These are phyloP conservation scores for Gasteruption jaculator DNA, from an alignment of 2,888 invertebrate species.

Conservation along the genomic window DNA sequence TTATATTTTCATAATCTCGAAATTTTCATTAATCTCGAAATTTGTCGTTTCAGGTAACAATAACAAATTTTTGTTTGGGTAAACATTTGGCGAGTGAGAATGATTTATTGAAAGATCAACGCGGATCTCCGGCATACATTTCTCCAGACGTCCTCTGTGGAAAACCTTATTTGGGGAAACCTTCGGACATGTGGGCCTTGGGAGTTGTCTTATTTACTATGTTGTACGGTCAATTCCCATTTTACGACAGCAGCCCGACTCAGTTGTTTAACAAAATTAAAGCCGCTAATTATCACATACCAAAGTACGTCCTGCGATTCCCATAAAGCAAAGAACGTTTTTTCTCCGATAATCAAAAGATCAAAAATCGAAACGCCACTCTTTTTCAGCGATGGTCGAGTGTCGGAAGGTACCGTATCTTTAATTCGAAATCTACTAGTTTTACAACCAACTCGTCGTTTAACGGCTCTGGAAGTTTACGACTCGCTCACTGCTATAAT, in stretches of 20 bases:
- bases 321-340: too few species aligned
- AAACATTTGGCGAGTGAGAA: conserved; percentile 70
- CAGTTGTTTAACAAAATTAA: conserved; percentile 74
- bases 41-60: conserved; percentile 52
- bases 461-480: conserved; percentile 65
- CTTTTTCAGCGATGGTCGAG: conserved; percentile 54
- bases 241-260: conserved; percentile 70
- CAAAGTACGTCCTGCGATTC: too few species aligned
- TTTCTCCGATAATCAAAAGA: too few species aligned
- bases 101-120: conserved; percentile 68
- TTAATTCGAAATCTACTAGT: conserved; percentile 65
- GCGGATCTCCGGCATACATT: conserved; percentile 77
- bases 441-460: conserved; percentile 64
- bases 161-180: conserved; percentile 73
- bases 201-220: conserved; percentile 76
- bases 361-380: too few species aligned
- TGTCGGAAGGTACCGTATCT: conserved; percentile 63
- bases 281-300: conserved; percentile 69
- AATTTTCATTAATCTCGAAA: neutral
- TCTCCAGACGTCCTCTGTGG: conserved; percentile 75
- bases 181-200: conserved; percentile 79
- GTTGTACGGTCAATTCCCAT: conserved; percentile 78
- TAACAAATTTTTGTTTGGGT: conserved; percentile 75
- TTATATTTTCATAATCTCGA: neutral
- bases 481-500: conserved; percentile 60